Base-by-base conservation (phyloP, 2,113 vertebrate species). In the Eclectus roratus region DNA sequence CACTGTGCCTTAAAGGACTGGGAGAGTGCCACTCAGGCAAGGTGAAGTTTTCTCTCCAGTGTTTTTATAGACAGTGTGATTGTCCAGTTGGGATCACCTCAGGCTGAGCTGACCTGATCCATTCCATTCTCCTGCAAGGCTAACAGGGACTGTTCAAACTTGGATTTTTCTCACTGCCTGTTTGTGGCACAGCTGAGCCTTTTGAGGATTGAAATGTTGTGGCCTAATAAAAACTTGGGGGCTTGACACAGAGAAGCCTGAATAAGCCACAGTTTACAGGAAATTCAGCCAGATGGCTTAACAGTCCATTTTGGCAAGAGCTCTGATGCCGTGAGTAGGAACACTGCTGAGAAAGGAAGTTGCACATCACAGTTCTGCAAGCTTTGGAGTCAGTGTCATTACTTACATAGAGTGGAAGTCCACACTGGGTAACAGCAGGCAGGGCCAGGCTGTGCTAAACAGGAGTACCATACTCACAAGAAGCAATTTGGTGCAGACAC, bases 11-110 rank as follows among this genome's bases (percentile, higher is more conserved):
- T 10, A 6, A 41, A 8, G 0, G 1, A 39, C 77, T 74, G 80
- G 25, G 68, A 65, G 39, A 14, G 6, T 35, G 20, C 44, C 17
- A 3, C 31, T 2, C 21, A 5, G n/a, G 28, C 53, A 52, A 13
- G 64, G 17, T 27, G 24, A 58, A 58, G 23, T 17, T 88, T 31
- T 35, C 65, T 58, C n/a, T 49, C 20, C 18, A 0, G 3, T 23
- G 37, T 33, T 61, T 28, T n/a, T 12, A 27, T 1, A 3, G 3
- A 10, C 0, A 0, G n/a, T 5, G 12, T 53, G 66, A 44, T 44
- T 61, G 29, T 21, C 53, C 29, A 18, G 28, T n/a, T 91, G 68
- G 46, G 46, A 10, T 47, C 56, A 20, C 74, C 58, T 28, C 20
- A 53, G 56, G 39, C 84, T 55, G 52, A 19, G 41, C 61, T 76